phyloP scores from a whole-genome alignment of 2,888 invertebrate genomes.

The Uloborus plumipes region DNA sequence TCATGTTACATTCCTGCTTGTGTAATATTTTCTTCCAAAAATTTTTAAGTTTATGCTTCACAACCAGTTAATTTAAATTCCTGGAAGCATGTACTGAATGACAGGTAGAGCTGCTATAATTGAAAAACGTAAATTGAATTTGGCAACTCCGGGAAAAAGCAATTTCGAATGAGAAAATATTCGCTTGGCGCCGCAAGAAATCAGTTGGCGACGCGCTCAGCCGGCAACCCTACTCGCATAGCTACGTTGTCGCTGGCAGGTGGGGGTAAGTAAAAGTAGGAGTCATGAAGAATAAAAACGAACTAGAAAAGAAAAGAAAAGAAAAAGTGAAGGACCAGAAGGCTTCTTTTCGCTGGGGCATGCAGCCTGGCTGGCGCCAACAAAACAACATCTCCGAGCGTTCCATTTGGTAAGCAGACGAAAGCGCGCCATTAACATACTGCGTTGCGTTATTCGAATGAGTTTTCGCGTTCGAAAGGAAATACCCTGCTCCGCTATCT shows the following conservation, averaged over 20 bases:
- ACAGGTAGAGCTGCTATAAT: too few relatives aligned
- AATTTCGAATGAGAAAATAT: too few relatives aligned
- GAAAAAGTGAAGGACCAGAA: constrained; percentile 43
- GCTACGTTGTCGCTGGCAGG: constrained; percentile 53
- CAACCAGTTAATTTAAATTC: too few relatives aligned
- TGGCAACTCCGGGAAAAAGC: too few relatives aligned
- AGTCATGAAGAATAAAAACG: constrained; percentile 26
- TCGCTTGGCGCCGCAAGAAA: constrained; percentile 39
- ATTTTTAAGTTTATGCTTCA: too few relatives aligned
- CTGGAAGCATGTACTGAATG: too few relatives aligned
- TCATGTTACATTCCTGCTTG: too few relatives aligned
- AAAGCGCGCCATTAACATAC: constrained; percentile 16
- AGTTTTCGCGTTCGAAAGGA: neutral
- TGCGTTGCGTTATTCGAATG: constrained; percentile 3
- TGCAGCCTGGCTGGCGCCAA: constrained; percentile 59
- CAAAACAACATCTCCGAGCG: constrained; percentile 27
- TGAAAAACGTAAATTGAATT: too few relatives aligned
- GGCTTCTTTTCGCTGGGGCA: constrained; percentile 56
- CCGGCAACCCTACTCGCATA: constrained; percentile 45
- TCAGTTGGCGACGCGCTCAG: constrained; percentile 4
- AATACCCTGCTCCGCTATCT: too few relatives aligned
- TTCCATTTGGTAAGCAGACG: neutral
- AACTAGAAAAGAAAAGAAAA: constrained; percentile 23
- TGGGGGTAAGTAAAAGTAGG: constrained; percentile 62
- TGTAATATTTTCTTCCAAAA: too few relatives aligned